Base-by-base conservation (phyloP, 2,113 vertebrate species). In the Glaucomys volans region DNA sequence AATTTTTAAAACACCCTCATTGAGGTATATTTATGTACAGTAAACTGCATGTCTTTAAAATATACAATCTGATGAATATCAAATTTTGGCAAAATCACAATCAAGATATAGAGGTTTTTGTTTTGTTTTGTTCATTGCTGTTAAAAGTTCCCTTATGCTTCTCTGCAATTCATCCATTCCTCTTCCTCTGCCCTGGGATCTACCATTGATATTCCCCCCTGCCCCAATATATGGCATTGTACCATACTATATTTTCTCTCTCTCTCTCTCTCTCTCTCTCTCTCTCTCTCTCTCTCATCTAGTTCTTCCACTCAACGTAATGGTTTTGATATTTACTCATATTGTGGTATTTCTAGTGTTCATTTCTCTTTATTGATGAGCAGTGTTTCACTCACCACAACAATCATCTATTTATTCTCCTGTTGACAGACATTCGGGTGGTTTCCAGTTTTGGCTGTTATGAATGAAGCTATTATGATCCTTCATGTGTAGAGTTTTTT, bases 221-320 rank as follows among this genome's bases (percentile, higher is more conserved):
- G 2, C 54, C 20, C 20, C 54, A 5, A 2, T 8, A 5, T 28
- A 24, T 17, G 44, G 8, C 7, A 5, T 6, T 8, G 26, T 32
- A 2, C 9, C 2, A 14, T 17, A 5, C 1, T 16, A 4, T n/a
- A n/a, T n/a, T n/a, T n/a, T 50, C 26, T 57, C 10, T 14, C 3
- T 14, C 3, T 32, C 54, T 18, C 52, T 22, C 54, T 22, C 54
- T 35, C 28, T 16, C 2, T n/a, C n/a, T 50, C 26, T 57, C 10
- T 14, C 3, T 14, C 3, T 32, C 54, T 18, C 52, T 22, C 54
- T 22, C 54, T 35, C 28, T 16, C 2, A 3, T 81, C 8, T n/a
- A n/a, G 35, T 13, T 50, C 10, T 42, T 64, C 42, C 22, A 4
- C 35, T 52, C 42, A 42, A 50, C 37, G 1, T 13, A 9, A 7